Evolutionary conservation across 2,888 invertebrate species (phyloP).

Genomic region (Mimas tiliae): DNA sequence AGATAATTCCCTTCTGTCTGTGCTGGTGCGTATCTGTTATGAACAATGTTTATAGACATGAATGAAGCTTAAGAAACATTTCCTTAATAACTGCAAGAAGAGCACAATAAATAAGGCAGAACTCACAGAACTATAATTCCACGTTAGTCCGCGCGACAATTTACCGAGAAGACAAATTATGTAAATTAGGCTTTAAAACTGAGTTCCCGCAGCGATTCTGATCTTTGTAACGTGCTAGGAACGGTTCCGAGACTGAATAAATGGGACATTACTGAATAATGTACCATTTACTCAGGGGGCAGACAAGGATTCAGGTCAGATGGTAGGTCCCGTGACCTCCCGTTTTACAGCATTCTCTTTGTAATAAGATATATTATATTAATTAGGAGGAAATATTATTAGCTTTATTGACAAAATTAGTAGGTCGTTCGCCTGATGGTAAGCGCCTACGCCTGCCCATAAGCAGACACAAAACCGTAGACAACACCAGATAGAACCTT

Average conservation of each 20-base stretch:
- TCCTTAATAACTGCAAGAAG: not conserved
- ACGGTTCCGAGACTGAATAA: slow-evolving; percentile 33
- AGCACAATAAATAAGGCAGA: slow-evolving; percentile 3
- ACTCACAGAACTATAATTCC: slow-evolving; percentile 27
- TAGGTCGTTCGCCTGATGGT: no score
- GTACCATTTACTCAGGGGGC: slow-evolving; percentile 33
- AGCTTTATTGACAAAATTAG: no score
- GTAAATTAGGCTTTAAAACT: slow-evolving; percentile 45
- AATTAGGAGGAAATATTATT: no score
- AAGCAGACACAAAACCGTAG: no score
- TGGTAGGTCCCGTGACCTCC: not conserved
- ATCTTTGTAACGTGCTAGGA: slow-evolving; percentile 33
- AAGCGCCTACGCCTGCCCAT: no score
- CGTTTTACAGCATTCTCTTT: no score
- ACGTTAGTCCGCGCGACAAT: slow-evolving; percentile 26
- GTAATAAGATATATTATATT: no score
- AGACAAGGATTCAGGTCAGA: slow-evolving; percentile 1
- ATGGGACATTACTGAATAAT: slow-evolving; percentile 32
- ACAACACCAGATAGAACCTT: no score
- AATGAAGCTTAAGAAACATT: not conserved
- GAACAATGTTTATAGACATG: no score
- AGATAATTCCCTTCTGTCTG: no score
- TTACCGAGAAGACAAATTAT: slow-evolving; percentile 40
- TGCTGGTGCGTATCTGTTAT: no score
- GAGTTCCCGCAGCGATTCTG: slow-evolving; percentile 34